Evolutionary conservation across 2,888 invertebrate genomes (phyloP).

Genomic region (Neoitamus cyanurus): DNA sequence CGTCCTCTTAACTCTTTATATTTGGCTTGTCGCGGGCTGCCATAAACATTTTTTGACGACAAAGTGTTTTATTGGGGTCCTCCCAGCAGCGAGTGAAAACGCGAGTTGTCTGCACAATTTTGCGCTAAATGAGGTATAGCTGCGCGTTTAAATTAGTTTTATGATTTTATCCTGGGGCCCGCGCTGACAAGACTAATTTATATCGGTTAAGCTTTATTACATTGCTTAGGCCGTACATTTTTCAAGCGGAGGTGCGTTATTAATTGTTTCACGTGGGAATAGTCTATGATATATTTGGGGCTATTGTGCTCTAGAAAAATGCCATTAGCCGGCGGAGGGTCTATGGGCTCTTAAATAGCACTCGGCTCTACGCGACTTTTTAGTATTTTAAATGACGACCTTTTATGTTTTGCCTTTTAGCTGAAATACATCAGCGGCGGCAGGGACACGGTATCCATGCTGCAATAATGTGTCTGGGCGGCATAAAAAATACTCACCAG

Average conservation of each 20-base stretch:
- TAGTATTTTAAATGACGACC: conserved; percentile 36
- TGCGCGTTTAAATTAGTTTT: conserved; percentile 46
- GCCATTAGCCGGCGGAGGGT: conserved; percentile 1
- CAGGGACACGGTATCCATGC: neutral
- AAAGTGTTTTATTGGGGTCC: conserved; percentile 48
- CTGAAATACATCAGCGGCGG: neutral
- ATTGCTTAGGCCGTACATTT: conserved; percentile 9
- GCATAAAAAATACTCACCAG: conserved; percentile 43
- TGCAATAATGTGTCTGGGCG: conserved; percentile 39
- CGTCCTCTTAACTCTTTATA: conserved; percentile 33
- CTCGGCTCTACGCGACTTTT: neutral
- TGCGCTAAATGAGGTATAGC: conserved; percentile 34
- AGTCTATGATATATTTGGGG: neutral
- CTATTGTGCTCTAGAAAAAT: conserved; percentile 4
- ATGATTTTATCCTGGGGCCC: conserved; percentile 43
- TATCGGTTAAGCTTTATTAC: conserved; percentile 22
- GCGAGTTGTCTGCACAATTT: conserved; percentile 28
- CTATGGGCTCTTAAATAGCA: neutral
- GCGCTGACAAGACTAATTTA: conserved; percentile 49
- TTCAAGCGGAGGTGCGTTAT: neutral
- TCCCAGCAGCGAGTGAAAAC: neutral
- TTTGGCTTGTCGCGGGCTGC: conserved; percentile 16
- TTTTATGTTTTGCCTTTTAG: conserved; percentile 33
- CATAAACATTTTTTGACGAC: conserved; percentile 48
- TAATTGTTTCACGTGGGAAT: conserved; percentile 20